phyloP scores from a whole-genome alignment of 2,113 vertebrate genomes.

The Crotalus horridus region DNA sequence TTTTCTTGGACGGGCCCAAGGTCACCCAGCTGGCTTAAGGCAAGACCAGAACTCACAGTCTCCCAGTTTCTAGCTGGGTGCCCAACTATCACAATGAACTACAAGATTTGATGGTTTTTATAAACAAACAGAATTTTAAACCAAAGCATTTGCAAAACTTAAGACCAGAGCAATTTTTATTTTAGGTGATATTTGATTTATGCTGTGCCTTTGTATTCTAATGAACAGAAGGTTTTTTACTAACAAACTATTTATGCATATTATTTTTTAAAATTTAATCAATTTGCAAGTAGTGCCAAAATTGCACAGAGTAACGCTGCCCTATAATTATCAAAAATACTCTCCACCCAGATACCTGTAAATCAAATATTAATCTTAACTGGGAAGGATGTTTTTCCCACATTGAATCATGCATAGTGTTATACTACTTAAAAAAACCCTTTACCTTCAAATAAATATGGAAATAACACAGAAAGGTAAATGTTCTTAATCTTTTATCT shows the following conservation, averaged over 20 bases:
- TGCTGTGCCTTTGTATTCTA: not conserved
- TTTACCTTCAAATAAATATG: not conserved
- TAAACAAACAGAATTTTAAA: not conserved
- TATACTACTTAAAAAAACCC: not conserved
- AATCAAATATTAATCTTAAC: not conserved
- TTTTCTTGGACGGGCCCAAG: not conserved
- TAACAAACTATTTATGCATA: not conserved
- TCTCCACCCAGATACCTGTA: not conserved
- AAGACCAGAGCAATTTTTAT: not conserved
- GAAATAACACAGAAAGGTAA: not conserved
- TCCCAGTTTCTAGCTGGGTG: not conserved
- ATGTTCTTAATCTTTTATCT: not conserved
- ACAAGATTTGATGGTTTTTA: not conserved
- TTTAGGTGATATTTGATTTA: not conserved
- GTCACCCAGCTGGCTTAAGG: not conserved
- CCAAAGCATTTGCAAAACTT: not conserved
- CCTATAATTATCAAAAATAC: not conserved
- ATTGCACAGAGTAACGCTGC: not conserved
- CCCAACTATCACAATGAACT: not conserved
- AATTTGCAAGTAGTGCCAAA: not conserved
- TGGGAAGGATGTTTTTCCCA: not conserved
- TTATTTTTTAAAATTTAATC: not conserved
- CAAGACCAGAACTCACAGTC: not conserved
- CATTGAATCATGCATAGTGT: not conserved
- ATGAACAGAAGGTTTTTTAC: not conserved